Base-by-base conservation (phyloP, 2,888 invertebrate species). In the Eristalinus sepulchralis region DNA sequence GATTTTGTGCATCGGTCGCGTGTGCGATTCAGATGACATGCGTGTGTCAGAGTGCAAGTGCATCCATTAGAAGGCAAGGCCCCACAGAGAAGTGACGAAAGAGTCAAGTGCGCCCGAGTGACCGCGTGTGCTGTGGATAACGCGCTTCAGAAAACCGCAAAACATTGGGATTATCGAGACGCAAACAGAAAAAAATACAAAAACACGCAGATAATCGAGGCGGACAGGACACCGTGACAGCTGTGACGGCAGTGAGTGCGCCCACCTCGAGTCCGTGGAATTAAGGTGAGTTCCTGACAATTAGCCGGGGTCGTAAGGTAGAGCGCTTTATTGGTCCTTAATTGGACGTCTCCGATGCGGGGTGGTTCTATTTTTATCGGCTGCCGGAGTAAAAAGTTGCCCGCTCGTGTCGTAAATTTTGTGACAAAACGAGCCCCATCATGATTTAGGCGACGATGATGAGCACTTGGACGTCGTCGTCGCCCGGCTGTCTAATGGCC, bases 161-260 rank as follows among this genome's bases (percentile, higher is more conserved):
- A 79, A 73, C 73, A 73, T 79, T 84, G 76, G 84, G 81, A 85
- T 85, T 84, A 80, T 75, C 71, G 13, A 60, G 62, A 83, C n/a
- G 63, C 63, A 63, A 36, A 47, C 11, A 39, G 6, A 3, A n/a
- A n/a, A n/a, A n/a, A n/a, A n/a, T n/a, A n/a, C n/a, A n/a, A n/a
- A n/a, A n/a, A n/a, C n/a, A n/a, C n/a, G n/a, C n/a, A n/a, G n/a
- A n/a, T n/a, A n/a, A 47, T 4, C 47, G 60, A 33, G 60, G 27
- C 67, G 57, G 55, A 62, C 39, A 55, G 59, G 63, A 36, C 24
- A 24, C 33, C 17, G 63, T 22, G 11, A 10, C 47, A 71, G 62
- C 55, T 11, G 63, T 53, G 22, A 17, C 47, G 17, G 47, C 47
- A 34, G 34, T 34, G 8, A 2, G 13, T 39, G 4, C 39, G 34